Evolutionary conservation across 2,797 vertebrate species (phyloP).

Genomic region (Sebastolobus alascanus): DNA sequence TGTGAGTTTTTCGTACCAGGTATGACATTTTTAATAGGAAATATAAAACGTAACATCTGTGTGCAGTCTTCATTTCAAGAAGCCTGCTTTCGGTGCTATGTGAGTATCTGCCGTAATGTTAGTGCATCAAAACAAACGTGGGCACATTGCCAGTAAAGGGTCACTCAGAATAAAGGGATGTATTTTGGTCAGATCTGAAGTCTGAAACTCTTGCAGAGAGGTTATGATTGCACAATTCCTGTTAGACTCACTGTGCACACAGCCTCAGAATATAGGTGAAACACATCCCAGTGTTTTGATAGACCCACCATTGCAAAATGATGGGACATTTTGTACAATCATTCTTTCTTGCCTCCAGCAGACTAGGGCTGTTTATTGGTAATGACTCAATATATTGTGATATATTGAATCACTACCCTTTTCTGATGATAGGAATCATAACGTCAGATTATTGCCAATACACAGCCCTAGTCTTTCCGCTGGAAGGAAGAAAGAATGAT

Average conservation of each 20-base stretch:
- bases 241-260: too few species aligned
- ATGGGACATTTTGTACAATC: neutral
- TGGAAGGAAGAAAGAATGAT: neutral
- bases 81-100: neutral
- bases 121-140: conserved; percentile 33
- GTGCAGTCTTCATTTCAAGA: neutral
- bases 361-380: too few species aligned
- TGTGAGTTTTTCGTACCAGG: too few species aligned
- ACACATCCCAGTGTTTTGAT: neutral
- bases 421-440: too few species aligned
- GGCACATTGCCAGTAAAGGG: neutral
- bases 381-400: too few species aligned
- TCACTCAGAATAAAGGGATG: neutral
- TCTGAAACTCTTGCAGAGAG: neutral
- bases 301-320: neutral
- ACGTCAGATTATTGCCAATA: too few species aligned
- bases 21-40: too few species aligned
- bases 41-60: too few species aligned
- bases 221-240: neutral
- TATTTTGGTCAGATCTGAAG: neutral
- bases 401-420: too few species aligned
- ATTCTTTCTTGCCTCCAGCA: neutral
- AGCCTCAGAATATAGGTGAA: neutral
- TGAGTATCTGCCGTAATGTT: neutral
- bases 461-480: neutral